Evolutionary conservation across 2,113 vertebrate genomes (phyloP), one percentile per base, ranked within the genome.

Genomic region (Myotis lucifugus): DNA sequence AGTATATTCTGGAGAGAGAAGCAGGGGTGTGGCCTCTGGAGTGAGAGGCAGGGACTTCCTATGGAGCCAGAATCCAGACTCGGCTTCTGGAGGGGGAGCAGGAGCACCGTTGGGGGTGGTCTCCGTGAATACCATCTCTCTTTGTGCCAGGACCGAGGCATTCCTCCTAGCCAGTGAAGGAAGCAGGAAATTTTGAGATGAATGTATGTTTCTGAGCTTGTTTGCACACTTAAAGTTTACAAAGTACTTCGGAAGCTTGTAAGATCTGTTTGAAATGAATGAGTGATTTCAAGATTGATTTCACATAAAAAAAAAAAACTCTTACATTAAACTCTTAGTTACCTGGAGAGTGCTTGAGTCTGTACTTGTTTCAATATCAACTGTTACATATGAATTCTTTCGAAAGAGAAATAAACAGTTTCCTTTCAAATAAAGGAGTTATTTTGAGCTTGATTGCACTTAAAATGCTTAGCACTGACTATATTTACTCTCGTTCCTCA

Each of bases 391-490:
- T 69, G 48, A 79, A 91, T 91, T 70, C 56, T 78, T 66, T 91
- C 76, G 77, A 88, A 92, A 46, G 42, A 85, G n/a, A 40, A 54
- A 19, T 54, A 70, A 81, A 37, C 85, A 92, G 61, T 64, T 85
- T 42, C 46, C 56, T 52, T 59, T 89, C 52, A 92, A 90, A 81
- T 90, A 42, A 90, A 56, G 73, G 70, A 67, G 34, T 88, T 64
- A 88, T 84, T 93, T 79, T 78, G 87, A 88, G n/a, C 21, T 78
- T 93, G 48, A 94, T 82, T 92, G 92, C 34, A 46, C 10, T 18
- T 37, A 46, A 46, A 76, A 67, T 89, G 40, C 74, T 76, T 90
- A 76, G 34, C 15, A 46, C 50, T 90, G 42, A 61, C 74, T 85
- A 69, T 56, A 61, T 52, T 83, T 78, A 90, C 32, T 90, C 76